Evolutionary conservation across 1,140 invertebrate genomes (phyloP).

Genomic region (Hirudo medicinalis): DNA sequence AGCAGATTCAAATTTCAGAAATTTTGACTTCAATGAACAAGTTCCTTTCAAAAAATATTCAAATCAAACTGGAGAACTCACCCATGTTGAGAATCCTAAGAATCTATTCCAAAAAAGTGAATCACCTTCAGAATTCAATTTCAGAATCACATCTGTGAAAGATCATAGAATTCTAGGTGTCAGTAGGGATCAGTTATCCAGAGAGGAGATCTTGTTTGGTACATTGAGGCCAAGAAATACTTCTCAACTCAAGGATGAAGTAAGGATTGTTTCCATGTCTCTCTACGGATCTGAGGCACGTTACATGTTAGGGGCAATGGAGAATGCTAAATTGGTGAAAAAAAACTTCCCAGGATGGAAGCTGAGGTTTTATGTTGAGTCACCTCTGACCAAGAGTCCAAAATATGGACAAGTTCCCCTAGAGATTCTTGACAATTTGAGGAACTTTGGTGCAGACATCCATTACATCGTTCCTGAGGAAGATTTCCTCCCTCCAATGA

Average conservation of each 20-base stretch:
- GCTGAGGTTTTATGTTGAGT: conserved; percentile 21
- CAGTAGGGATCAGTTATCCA: not conserved
- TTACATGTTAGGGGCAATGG: conserved; percentile 19
- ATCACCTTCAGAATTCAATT: too few relatives aligned
- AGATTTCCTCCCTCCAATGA: conserved; percentile 23
- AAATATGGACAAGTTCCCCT: conserved; percentile 17
- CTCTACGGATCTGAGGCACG: conserved; percentile 19
- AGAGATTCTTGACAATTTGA: conserved; percentile 12
- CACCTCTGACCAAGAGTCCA: conserved; percentile 13
- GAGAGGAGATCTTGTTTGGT: not conserved
- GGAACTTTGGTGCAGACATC: conserved; percentile 18
- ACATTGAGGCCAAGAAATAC: not conserved
- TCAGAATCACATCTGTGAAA: too few relatives aligned
- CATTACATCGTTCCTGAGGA: conserved; percentile 19
- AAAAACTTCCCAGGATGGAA: conserved; percentile 24
- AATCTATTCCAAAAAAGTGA: too few relatives aligned
- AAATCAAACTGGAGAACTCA: too few relatives aligned
- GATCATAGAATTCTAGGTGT: too few relatives aligned
- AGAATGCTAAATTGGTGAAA: conserved; percentile 20
- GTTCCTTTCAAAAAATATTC: too few relatives aligned
- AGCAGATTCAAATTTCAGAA: too few relatives aligned
- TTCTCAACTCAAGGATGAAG: not conserved
- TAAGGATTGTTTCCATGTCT: conserved; percentile 21
- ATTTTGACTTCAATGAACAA: too few relatives aligned
- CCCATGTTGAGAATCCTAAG: too few relatives aligned